These are phyloP conservation scores for Clarias macrocephalus DNA, from an alignment of 2,113 vertebrate species.

Conservation along the genomic window DNA sequence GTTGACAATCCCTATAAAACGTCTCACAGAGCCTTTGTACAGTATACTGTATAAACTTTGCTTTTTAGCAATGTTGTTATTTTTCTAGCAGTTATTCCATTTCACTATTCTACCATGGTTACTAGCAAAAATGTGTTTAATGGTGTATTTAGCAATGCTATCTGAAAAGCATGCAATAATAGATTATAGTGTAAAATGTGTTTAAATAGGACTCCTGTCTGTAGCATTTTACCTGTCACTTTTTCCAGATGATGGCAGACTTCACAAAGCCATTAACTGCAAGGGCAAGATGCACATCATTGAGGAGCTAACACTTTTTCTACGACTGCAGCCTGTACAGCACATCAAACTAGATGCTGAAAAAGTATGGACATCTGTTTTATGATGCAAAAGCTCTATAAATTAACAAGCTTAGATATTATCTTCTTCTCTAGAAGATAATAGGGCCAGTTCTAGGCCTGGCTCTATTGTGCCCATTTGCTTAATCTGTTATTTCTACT, in stretches of 20 bases:
- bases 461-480: not conserved
- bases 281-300: conserved; percentile 80
- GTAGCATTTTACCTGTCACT: not conserved
- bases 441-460: not conserved
- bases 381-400: not conserved
- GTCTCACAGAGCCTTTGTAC: not conserved
- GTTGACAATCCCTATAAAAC: no score
- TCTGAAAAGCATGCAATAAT: not conserved
- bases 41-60: not conserved
- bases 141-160: not conserved
- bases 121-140: not conserved
- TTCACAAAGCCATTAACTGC: conserved; percentile 87
- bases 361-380: conserved; percentile 67
- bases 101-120: not conserved
- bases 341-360: conserved; percentile 83
- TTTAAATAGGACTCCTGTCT: not conserved
- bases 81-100: not conserved
- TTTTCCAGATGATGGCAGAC: conserved; percentile 81
- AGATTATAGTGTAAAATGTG: not conserved
- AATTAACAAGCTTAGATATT: not conserved
- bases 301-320: conserved; percentile 86
- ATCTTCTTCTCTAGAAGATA: not conserved
- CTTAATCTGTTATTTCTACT: not conserved
- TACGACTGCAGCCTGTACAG: conserved; percentile 75
- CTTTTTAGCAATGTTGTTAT: not conserved